These are phyloP conservation scores for Caradrina clavipalpis DNA, from an alignment of 2,888 invertebrate genomes.

Conservation along the genomic window DNA sequence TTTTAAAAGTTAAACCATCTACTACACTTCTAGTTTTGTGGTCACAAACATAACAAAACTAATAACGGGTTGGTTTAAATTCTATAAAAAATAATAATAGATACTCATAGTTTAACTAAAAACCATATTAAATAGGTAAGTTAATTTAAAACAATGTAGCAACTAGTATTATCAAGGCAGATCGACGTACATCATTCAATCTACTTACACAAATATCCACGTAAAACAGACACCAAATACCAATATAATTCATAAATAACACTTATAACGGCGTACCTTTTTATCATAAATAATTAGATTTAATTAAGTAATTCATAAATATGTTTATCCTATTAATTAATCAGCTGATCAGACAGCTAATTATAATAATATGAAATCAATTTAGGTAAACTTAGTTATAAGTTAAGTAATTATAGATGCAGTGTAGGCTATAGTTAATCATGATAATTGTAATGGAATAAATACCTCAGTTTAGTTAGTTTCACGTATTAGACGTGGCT, in stretches of 20 bases:
- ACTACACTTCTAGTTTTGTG: too few relatives aligned
- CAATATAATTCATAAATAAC: background rate
- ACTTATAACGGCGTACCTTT: slow-evolving; percentile 24
- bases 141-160: too few relatives aligned
- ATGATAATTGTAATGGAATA: slow-evolving; percentile 2
- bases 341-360: slow-evolving; percentile 20
- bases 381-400: slow-evolving; percentile 15
- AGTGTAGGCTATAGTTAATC: slow-evolving; percentile 33
- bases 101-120: too few relatives aligned
- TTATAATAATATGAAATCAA: slow-evolving; percentile 1
- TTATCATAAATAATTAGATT: slow-evolving; percentile 8
- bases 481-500: background rate
- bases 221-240: background rate
- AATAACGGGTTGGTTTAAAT: too few relatives aligned
- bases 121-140: too few relatives aligned
- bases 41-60: too few relatives aligned
- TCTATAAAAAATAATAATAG: too few relatives aligned
- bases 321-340: slow-evolving; percentile 3
- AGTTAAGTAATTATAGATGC: slow-evolving; percentile 30
- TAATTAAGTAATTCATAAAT: slow-evolving; percentile 11
- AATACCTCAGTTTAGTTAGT: slow-evolving; percentile 36
- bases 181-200: too few relatives aligned
- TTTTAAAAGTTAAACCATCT: too few relatives aligned
- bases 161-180: too few relatives aligned
- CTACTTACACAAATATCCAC: too few relatives aligned